These are phyloP conservation scores for Sinocyclocheilus grahami DNA, from an alignment of 2,113 vertebrate species.

Conservation along the genomic window DNA sequence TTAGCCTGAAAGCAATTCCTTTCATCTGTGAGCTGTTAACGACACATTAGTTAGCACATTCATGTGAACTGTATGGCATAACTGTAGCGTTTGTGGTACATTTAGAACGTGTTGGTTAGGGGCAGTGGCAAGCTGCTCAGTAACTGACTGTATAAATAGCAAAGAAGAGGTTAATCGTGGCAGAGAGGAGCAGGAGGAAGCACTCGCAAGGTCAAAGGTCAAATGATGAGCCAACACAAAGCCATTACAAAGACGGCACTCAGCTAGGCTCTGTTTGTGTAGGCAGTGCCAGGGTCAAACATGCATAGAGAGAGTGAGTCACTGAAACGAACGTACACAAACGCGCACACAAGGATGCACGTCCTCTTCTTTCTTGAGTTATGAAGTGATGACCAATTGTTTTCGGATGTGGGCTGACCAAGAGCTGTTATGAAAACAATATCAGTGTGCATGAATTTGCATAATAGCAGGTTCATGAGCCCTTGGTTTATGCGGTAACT, in stretches of 20 bases:
- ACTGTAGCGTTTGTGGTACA: conserved; percentile 1
- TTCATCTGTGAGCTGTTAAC: background rate
- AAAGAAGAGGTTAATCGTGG: conserved; percentile 52
- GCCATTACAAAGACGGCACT: conserved; percentile 61
- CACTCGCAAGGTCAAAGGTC: conserved; percentile 48
- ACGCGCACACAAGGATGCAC: conserved; percentile 39
- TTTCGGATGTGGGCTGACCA: conserved; percentile 85
- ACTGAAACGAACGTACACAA: conserved; percentile 47
- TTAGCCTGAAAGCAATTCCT: conserved; percentile 9
- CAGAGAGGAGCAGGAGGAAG: conserved; percentile 41
- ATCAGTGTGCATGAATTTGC: conserved; percentile 87
- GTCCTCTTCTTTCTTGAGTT: conserved; percentile 54
- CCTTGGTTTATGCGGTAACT: conserved; percentile 90
- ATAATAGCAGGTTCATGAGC: conserved; percentile 90
- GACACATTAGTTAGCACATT: background rate
- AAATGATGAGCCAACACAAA: conserved; percentile 58
- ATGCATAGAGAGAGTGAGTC: conserved; percentile 48
- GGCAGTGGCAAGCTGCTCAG: conserved; percentile 16
- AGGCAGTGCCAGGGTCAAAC: conserved; percentile 62
- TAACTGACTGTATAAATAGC: conserved; percentile 48
- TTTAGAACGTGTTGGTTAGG: conserved; percentile 12
- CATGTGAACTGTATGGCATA: background rate
- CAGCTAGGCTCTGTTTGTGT: conserved; percentile 58
- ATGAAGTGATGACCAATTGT: conserved; percentile 58
- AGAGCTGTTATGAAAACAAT: conserved; percentile 86